phyloP scores from a whole-genome alignment of 2,888 invertebrate species.

The Synanthedon vespiformis region DNA sequence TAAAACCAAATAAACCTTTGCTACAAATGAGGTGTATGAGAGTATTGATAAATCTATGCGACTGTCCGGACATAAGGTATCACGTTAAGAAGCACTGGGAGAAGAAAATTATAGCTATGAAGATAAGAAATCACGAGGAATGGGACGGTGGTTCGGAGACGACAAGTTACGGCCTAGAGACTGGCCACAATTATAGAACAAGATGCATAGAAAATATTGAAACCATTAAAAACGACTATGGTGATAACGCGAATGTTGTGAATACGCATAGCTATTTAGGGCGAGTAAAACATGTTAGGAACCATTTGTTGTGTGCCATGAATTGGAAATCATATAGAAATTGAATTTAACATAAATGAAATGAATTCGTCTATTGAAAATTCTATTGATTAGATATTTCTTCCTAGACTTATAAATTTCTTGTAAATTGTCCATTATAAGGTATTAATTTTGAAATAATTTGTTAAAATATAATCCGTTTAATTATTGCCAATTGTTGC shows the following conservation, averaged over 20 bases:
- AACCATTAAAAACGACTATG: constrained; percentile 42
- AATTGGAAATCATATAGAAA: constrained; percentile 35
- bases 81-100: constrained; percentile 37
- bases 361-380: no score
- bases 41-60: constrained; percentile 50
- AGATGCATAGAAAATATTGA: constrained; percentile 43
- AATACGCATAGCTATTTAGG: constrained; percentile 47
- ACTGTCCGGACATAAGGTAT: constrained; percentile 45
- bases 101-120: constrained; percentile 20
- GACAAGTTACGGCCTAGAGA: constrained; percentile 32
- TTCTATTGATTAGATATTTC: no score
- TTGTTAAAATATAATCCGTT: no score
- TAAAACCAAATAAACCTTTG: constrained; percentile 28
- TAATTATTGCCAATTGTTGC: no score
- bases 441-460: no score
- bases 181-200: constrained; percentile 48
- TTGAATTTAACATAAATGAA: constrained; percentile 6
- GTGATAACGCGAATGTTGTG: constrained; percentile 31
- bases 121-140: constrained; percentile 36
- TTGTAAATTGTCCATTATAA: no score
- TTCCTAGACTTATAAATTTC: no score
- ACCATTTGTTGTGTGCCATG: constrained; percentile 33
- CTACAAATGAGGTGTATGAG: constrained; percentile 43
- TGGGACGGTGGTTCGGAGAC: constrained; percentile 50
- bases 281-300: constrained; percentile 26